These are phyloP conservation scores for Sardina pilchardus DNA, from an alignment of 2,113 vertebrate genomes.

Conservation along the genomic window DNA sequence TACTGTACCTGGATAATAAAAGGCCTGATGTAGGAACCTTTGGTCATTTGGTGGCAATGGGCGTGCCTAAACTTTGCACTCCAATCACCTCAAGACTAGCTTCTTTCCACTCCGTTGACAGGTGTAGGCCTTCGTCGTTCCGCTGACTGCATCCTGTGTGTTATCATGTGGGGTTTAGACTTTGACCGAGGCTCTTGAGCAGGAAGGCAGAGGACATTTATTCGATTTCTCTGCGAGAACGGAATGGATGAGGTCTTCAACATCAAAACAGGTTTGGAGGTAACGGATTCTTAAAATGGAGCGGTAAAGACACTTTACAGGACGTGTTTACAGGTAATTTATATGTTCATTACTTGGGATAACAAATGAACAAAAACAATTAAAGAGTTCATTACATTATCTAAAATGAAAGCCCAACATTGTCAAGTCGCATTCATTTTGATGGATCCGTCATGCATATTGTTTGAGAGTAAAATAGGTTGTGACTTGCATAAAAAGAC, in stretches of 20 bases:
- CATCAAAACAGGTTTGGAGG: not conserved
- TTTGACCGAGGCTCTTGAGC: slow-evolving; percentile 58
- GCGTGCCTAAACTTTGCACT: slow-evolving; percentile 44
- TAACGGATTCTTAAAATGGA: not conserved
- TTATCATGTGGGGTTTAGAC: slow-evolving; percentile 45
- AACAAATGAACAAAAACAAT: too few relatives aligned
- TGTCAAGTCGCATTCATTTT: too few relatives aligned
- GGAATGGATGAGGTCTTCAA: not conserved
- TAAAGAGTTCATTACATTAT: too few relatives aligned
- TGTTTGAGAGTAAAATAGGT: too few relatives aligned
- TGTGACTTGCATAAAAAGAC: too few relatives aligned
- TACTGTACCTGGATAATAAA: too few relatives aligned
- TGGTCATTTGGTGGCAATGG: slow-evolving; percentile 41
- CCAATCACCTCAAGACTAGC: not conserved
- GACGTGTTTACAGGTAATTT: not conserved
- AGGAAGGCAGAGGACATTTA: slow-evolving; percentile 51
- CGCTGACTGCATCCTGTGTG: slow-evolving; percentile 22
- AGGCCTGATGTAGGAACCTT: not conserved
- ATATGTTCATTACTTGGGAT: not conserved
- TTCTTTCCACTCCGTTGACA: slow-evolving; percentile 16
- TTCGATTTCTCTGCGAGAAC: not conserved
- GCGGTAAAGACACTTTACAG: slow-evolving; percentile 32
- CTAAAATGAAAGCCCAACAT: too few relatives aligned
- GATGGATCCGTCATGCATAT: too few relatives aligned
- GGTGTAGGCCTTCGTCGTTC: not conserved